phyloP scores from a whole-genome alignment of 2,888 invertebrate genomes.

The Drosophila buzzatii region DNA sequence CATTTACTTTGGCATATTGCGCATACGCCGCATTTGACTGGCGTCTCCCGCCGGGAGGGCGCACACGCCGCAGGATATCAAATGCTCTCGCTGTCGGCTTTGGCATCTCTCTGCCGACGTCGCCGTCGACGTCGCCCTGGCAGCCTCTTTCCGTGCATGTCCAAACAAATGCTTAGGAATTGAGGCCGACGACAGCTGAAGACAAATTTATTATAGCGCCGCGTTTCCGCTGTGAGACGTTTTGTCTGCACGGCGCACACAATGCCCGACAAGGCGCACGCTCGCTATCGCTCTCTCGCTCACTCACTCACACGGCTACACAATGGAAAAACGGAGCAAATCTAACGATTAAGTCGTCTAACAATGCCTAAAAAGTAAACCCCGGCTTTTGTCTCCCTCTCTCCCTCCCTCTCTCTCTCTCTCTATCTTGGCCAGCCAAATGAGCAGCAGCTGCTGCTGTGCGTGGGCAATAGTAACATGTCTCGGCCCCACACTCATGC shows the following conservation, averaged over 20 bases:
- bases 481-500: constrained; percentile 17
- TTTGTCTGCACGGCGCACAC: constrained; percentile 48
- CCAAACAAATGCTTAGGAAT: constrained; percentile 77
- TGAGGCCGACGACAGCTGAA: constrained; percentile 74
- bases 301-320: not conserved
- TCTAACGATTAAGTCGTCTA: constrained; percentile 65
- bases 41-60: constrained; percentile 39
- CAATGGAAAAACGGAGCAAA: constrained; percentile 50
- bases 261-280: constrained; percentile 24
- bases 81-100: constrained; percentile 32
- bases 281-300: not conserved
- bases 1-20: constrained; percentile 39
- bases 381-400: not conserved
- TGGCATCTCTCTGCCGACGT: not conserved
- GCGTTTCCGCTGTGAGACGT: constrained; percentile 52
- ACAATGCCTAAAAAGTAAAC: constrained; percentile 28
- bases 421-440: constrained; percentile 18
- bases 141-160: constrained; percentile 53
- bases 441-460: constrained; percentile 49
- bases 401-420: too few relatives aligned
- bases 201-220: constrained; percentile 71
- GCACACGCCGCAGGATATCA: constrained; percentile 37
- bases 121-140: not conserved
- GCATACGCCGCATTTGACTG: constrained; percentile 60
- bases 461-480: constrained; percentile 43